phyloP scores from a whole-genome alignment of 2,888 invertebrate genomes.

The Ernsta delagoae region DNA sequence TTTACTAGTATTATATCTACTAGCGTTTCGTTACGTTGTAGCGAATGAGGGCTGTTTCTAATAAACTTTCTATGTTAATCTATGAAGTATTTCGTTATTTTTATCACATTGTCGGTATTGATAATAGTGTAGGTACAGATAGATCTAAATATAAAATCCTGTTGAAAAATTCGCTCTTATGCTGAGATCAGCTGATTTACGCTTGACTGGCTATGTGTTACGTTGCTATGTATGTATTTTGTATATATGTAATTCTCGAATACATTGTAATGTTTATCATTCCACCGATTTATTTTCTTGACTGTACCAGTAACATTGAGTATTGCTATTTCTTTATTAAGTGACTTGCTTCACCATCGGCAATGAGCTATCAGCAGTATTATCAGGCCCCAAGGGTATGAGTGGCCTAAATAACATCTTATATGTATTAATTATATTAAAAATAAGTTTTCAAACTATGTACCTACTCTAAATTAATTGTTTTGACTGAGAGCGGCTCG shows the following conservation, averaged over 20 bases:
- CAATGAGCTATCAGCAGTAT: background rate
- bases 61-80: background rate
- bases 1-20: constrained; percentile 9
- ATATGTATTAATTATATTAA: too few species aligned
- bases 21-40: constrained; percentile 10
- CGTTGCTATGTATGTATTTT: constrained; percentile 40
- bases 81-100: constrained; percentile 5
- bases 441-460: too few species aligned
- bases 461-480: too few species aligned
- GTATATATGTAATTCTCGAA: background rate
- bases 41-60: constrained; percentile 47
- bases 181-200: constrained; percentile 53
- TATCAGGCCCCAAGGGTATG: too few species aligned
- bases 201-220: constrained; percentile 75
- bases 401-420: too few species aligned
- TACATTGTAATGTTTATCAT: background rate
- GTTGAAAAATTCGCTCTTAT: background rate
- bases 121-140: constrained; percentile 5
- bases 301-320: background rate
- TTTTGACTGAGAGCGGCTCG: too few species aligned
- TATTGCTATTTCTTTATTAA: background rate
- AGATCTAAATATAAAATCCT: background rate
- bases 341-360: background rate
- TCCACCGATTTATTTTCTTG: background rate
- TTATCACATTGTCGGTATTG: background rate